These are phyloP conservation scores for Heliconius sara DNA, from an alignment of 2,888 invertebrate genomes.

Conservation along the genomic window DNA sequence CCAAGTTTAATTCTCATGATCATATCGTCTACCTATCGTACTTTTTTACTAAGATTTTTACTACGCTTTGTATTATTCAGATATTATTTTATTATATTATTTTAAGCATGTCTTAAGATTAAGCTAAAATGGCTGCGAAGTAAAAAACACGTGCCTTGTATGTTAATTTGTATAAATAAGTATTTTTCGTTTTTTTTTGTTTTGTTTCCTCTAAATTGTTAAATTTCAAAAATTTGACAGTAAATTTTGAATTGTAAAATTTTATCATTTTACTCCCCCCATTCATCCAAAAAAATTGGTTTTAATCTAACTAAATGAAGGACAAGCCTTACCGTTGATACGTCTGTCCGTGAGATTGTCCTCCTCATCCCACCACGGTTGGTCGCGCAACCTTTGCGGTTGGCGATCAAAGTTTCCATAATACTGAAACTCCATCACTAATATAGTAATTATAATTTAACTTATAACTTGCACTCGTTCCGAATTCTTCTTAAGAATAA, in stretches of 20 bases:
- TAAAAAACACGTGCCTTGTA: neutral
- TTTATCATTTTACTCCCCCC: neutral
- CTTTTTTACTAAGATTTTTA: neutral
- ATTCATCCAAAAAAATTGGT: slow-evolving; percentile 21
- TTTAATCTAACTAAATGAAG: slow-evolving; percentile 9
- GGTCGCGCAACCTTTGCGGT: slow-evolving; percentile 65
- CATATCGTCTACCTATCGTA: neutral
- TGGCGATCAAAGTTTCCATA: slow-evolving; percentile 73
- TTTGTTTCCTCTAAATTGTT: no score
- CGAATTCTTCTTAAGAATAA: slow-evolving; percentile 36
- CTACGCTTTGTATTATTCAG: neutral
- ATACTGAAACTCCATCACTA: slow-evolving; percentile 77
- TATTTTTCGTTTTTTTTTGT: neutral
- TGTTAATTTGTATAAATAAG: neutral
- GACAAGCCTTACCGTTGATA: slow-evolving; percentile 67
- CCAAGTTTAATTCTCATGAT: neutral
- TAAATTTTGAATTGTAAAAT: neutral
- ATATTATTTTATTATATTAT: neutral
- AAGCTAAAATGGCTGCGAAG: no score
- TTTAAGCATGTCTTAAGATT: no score
- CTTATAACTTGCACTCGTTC: slow-evolving; percentile 33
- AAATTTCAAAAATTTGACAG: neutral
- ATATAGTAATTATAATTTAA: slow-evolving; percentile 36
- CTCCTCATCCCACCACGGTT: slow-evolving; percentile 79
- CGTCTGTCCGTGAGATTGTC: slow-evolving; percentile 75